Evolutionary conservation across 2,113 vertebrate species (phyloP), one percentile per base, ranked within the genome.

Genomic region (Guaruba guarouba): DNA sequence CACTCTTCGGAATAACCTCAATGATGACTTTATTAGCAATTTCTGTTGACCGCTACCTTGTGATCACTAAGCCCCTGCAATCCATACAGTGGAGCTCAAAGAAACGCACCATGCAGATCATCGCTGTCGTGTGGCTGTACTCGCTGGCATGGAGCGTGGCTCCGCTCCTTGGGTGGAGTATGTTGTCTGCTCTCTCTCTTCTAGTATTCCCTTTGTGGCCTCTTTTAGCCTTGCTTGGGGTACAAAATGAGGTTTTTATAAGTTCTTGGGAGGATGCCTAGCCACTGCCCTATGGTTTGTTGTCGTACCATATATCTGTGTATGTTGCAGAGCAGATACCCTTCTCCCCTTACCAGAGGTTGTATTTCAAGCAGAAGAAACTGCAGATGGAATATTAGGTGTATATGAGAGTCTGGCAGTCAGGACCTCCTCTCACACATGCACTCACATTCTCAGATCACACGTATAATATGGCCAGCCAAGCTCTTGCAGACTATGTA

Each of bases 11-110:
- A 59, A 98, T 98, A 91, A 98, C 97, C 27, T 98, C 97, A 1
- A 98, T 98, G 98, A 98, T 98, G 96, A 98, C 97, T 33, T 93
- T 98, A 43, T 20, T 98, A 59, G 97, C 97, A 8, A 98, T 98
- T 90, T 96, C 98, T 67, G 27, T 98, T 27, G 97, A 98, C 92
- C 97, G 97, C 64, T 98, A 98, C 81, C 70, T 97, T 55, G 98
- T 97, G 91, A 98, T 98, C 80, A 97, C 98, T 3, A 97, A 95
- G 73, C 97, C 97, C 59, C 91, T 98, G 76, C 84, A 90, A 22
- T 97, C 97, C 59, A 96, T 98, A 52, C 96, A 93, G 74, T 96
- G 96, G 95, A 92, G 91, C 52, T 97, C 97, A 39, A 98, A 97
- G 94, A 97, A 79, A 23, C 93, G 88, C 49, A 92, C 97, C 6